Conservation (phyloP, 2,888 invertebrate genomes). For the Clitarchus hookeri region DNA sequence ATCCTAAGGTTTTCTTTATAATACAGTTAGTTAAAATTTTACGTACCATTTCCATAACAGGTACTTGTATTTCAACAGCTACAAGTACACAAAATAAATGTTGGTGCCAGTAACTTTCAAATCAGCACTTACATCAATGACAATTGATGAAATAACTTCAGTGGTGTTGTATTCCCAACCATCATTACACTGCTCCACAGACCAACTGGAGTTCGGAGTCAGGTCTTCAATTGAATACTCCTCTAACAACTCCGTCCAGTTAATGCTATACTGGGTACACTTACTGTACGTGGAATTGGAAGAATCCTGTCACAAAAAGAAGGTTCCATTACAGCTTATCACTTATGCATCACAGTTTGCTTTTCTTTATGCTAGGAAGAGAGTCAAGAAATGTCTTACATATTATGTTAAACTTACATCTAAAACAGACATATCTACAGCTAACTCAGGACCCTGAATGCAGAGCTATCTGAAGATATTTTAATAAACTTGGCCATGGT, state of each 20-base stretch:
- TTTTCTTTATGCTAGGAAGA: neutral
- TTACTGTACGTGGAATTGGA: slow-evolving; percentile 62
- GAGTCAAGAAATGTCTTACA: neutral
- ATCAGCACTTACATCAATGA: slow-evolving; percentile 70
- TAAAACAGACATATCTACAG: no score
- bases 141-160: slow-evolving; percentile 75
- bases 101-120: no score
- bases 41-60: no score
- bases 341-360: no score
- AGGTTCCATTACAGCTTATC: neutral
- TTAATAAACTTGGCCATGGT: no score
- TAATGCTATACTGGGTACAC: slow-evolving; percentile 72
- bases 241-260: slow-evolving; percentile 67
- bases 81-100: no score
- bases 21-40: no score
- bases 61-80: no score
- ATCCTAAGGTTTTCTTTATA: no score
- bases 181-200: slow-evolving; percentile 68
- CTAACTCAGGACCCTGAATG: no score
- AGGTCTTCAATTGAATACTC: slow-evolving; percentile 51
- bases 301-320: slow-evolving; percentile 34
- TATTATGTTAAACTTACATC: no score
- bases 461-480: no score
- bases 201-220: slow-evolving; percentile 63
- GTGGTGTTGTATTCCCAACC: slow-evolving; percentile 81